phyloP scores from a whole-genome alignment of 2,113 vertebrate genomes.

The Stomatorhinus ivindoensis region DNA sequence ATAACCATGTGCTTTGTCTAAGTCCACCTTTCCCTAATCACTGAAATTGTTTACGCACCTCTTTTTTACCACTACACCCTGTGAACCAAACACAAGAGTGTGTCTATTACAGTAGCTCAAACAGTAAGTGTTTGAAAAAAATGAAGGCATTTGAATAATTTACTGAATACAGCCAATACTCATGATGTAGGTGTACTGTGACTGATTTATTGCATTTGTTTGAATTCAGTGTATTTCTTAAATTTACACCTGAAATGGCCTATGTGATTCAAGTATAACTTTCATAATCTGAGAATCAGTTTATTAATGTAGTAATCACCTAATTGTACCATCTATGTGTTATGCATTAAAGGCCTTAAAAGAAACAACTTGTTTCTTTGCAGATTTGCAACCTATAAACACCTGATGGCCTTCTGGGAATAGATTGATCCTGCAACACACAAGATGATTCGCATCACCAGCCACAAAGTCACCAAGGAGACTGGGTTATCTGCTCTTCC shows the following conservation, averaged over 20 bases:
- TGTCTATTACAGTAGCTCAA: not conserved
- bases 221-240: not conserved
- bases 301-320: not conserved
- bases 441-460: not conserved
- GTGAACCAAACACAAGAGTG: not conserved
- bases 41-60: not conserved
- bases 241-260: not conserved
- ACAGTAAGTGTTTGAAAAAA: not conserved
- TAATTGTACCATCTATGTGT: not conserved
- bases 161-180: not conserved
- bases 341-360: too few relatives aligned
- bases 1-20: not conserved
- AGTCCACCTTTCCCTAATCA: not conserved
- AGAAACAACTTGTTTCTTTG: not conserved
- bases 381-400: not conserved
- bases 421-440: not conserved
- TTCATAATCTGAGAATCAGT: constrained; percentile 5
- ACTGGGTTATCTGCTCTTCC: not conserved
- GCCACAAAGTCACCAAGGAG: not conserved
- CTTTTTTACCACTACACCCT: not conserved
- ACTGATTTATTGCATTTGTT: constrained; percentile 2
- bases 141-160: not conserved
- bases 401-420: not conserved
- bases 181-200: not conserved
- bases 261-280: not conserved